Percentiles rank a stretch among this genome's conserved stretches.
phyloP scores from a whole-genome alignment of 2,797 vertebrate genomes.

The Phoeniculus purpureus region DNA sequence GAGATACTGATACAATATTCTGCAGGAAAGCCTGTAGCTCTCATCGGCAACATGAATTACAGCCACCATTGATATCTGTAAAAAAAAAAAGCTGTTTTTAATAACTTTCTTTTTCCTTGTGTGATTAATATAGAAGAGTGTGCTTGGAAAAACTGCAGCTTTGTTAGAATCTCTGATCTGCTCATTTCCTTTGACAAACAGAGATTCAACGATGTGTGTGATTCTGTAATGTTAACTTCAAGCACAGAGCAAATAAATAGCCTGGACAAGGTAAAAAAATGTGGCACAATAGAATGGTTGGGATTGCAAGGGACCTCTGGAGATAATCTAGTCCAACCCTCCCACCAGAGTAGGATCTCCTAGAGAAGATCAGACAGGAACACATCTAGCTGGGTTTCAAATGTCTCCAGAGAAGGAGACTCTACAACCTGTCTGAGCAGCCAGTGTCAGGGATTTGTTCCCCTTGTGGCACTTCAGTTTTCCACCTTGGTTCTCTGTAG shows the following conservation, averaged over 20 bases:
- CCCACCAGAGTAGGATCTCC: too few relatives aligned
- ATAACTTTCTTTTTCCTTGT: not conserved
- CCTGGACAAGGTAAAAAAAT: not conserved
- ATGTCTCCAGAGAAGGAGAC: too few relatives aligned
- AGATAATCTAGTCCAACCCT: too few relatives aligned
- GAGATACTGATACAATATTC: constrained; percentile 91
- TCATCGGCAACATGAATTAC: constrained; percentile 92
- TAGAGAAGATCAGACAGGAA: too few relatives aligned
- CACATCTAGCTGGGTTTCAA: too few relatives aligned
- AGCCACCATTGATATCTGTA: constrained; percentile 88
- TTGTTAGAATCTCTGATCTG: not conserved
- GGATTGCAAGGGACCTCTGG: too few relatives aligned
- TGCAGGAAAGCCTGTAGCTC: constrained; percentile 85
- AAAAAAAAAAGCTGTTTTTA: not conserved
- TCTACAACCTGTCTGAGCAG: too few relatives aligned
- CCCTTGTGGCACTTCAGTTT: not conserved
- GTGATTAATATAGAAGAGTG: not conserved
- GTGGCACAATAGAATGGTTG: not conserved
- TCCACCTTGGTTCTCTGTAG: not conserved
- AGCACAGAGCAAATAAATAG: not conserved
- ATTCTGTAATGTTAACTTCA: not conserved
- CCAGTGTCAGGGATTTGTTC: too few relatives aligned
- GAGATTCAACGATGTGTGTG: not conserved
- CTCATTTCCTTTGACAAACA: not conserved
- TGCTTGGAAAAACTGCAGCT: not conserved